Conservation (phyloP, 2,113 vertebrate genomes). For the Dermatemys mawii region DNA sequence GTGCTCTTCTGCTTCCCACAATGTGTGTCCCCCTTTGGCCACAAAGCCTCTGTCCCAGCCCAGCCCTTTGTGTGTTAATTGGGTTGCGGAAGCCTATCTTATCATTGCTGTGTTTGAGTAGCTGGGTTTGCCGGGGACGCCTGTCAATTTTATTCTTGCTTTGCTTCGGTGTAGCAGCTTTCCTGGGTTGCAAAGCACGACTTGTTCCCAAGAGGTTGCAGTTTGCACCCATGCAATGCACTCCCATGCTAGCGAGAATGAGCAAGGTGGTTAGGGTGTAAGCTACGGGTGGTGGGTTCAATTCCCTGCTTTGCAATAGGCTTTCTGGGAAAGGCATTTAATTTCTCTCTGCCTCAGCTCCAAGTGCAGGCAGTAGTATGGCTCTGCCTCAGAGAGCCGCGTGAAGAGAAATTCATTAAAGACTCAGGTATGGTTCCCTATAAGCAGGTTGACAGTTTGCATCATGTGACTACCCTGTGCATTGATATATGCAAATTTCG, state of each 20-base stretch:
- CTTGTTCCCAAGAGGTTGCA: background rate
- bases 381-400: background rate
- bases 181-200: background rate
- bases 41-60: background rate
- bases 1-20: background rate
- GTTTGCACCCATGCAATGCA: background rate
- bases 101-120: background rate
- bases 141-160: background rate
- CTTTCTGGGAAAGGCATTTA: background rate
- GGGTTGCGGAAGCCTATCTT: conserved; percentile 29
- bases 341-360: background rate
- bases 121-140: background rate
- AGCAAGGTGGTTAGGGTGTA: background rate
- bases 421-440: background rate
- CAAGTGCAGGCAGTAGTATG: background rate
- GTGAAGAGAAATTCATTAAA: background rate
- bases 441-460: background rate
- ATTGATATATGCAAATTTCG: background rate
- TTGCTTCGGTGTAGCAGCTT: background rate
- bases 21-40: background rate
- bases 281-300: background rate
- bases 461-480: accelerated
- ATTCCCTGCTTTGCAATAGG: background rate
- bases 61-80: conserved; percentile 40
- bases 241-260: background rate